Evolutionary conservation across 2,797 vertebrate species (phyloP), one percentile per base, ranked within the genome.

Genomic region (Uromys caudimaculatus): DNA sequence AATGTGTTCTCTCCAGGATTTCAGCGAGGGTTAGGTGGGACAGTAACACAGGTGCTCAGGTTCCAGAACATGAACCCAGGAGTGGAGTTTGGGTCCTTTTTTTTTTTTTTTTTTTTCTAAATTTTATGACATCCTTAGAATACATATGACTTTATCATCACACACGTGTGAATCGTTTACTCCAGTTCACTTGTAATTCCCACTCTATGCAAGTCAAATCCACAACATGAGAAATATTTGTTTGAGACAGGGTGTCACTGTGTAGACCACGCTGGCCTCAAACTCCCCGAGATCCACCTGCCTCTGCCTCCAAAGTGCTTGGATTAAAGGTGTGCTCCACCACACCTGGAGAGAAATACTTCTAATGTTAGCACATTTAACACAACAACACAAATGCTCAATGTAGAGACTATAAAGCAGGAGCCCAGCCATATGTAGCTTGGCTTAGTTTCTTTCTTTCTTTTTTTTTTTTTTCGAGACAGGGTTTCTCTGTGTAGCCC

Each of bases 71-170:
- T 17, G n/a, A 47, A 89, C 17, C 19, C 24, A 27, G 5, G 54
- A 75, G 50, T 47, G 56, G 44, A 41, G 32, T 88, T 76, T 69
- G 50, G 76, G 4, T 19, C 76, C 6, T 44, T 93, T 82, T 24
- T 71, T 50, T 54, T 60, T 90, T 44, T 44, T 93, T 82, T 24
- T 71, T 50, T 54, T 60, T 90, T 41, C 75, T 78, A 35, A 62
- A 56, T 84, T 75, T 92, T 93, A 86, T 3, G 41, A 73, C 62
- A 29, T 85, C 93, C 89, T 78, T 78, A 38, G 67, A 86, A 83
- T 78, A 3, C 44, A 6, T 44, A 21, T 38, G 24, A 81, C 27
- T 78, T 60, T 67, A 85, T 69, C 44, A 69, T 75, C 50, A 76
- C 38, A 69, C n/a, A 44, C 1, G 27, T 24, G 56, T 9, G 75